Evolutionary conservation across 2,797 vertebrate genomes (phyloP), one percentile per base, ranked within the genome.

Genomic region (Haliaeetus vocifer): DNA sequence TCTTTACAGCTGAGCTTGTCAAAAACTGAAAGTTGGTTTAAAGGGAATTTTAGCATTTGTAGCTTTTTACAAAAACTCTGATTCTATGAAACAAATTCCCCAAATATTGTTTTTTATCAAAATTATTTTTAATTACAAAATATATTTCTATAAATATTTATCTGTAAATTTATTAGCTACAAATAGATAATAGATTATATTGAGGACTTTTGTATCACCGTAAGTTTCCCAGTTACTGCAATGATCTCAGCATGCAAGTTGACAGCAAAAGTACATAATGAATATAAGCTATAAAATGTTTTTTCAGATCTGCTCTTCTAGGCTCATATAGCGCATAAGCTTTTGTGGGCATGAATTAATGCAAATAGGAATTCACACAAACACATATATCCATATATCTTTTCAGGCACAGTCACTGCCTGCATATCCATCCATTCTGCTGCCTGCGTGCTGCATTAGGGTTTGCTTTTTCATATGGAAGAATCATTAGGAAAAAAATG

Each of bases 391-490:
- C 50, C 33, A 13, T 90, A 1, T 42, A 71, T 84, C 37, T 94
- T 76, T 62, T 37, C 58, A 91, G 70, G 40, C 66, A 70, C 22
- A 35, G 45, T 15, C 66, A 26, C 58, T 91, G 53, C 65, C 72
- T 85, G 61, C 37, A 17, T 55, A 3, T 53, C 55, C 72, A 71
- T 82, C 75, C 65, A 1, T 86, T 90, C 81, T 90, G 65, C 85
- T 80, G 75, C 33, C 75, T 86, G 42, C 18, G 1, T 62, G 26
- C 72, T 80, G 21, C 75, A 18, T 80, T 86, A 91, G 59, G 25
- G 31, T 68, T 88, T 86, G 68, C 49, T 88, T 91, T 92, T 79
- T 83, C 62, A 79, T 44, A 53, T 6, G 55, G 83, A 93, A 96
- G 86, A 95, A 84, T 91, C 70, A 85, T 95, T 76, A 92, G 59